Conservation (phyloP, 2,797 vertebrate species). For the Arnoldichthys spilopterus region DNA sequence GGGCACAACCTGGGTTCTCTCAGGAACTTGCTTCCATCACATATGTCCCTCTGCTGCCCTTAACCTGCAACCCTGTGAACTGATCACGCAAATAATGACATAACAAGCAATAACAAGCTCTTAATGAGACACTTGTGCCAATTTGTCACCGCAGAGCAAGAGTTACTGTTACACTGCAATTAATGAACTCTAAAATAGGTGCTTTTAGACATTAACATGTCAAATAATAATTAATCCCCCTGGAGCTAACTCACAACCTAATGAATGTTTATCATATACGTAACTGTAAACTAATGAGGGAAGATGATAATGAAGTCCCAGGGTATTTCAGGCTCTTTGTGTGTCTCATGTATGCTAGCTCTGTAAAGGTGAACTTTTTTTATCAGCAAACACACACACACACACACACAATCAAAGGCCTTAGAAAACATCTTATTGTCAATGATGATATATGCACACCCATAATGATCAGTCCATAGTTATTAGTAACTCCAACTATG, state of each 20-base stretch:
- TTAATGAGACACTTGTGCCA: conserved; percentile 26
- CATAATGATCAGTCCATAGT: too few relatives aligned
- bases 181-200: conserved; percentile 51
- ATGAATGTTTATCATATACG: conserved; percentile 50
- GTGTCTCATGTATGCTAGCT: background rate
- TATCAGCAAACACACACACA: background rate
- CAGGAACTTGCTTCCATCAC: conserved; percentile 24
- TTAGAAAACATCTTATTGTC: background rate
- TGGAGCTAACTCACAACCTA: conserved; percentile 43
- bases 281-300: conserved; percentile 43
- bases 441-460: too few relatives aligned
- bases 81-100: conserved; percentile 5
- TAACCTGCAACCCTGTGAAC: background rate
- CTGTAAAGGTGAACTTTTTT: background rate
- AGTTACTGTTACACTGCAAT: conserved; percentile 35
- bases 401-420: background rate
- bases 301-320: conserved; percentile 50
- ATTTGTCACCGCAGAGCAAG: conserved; percentile 6
- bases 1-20: background rate
- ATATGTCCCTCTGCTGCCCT: background rate
- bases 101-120: conserved; percentile 5
- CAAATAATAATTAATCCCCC: conserved; percentile 68
- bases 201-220: conserved; percentile 54
- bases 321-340: conserved; percentile 12
- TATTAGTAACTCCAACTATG: too few relatives aligned